Evolutionary conservation across 2,888 invertebrate species (phyloP), one percentile per base, ranked within the genome.

Genomic region (Bruchidius siliquastri): DNA sequence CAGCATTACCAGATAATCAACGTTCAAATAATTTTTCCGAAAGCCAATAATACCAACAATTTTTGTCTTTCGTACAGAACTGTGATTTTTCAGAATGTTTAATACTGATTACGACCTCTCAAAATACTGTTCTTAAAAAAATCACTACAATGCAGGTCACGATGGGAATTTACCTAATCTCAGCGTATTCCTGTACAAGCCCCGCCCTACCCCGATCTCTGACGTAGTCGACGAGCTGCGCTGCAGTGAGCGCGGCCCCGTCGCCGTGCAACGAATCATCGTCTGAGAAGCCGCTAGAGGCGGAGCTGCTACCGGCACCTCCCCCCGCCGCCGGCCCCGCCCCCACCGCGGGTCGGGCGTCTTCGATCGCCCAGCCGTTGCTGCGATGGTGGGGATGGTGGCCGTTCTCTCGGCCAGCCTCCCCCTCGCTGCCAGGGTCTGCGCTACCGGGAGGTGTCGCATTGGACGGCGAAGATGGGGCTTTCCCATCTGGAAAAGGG

Each of bases 241-340:
- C 90, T 81, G 96, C 88, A 21, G 90, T 88, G 86, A 93, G 89
- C 22, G 92, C 90, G 81, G 90, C 92, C 20, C 86, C 86, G 76
- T 92, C 91, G 80, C 91, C 92, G 86, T 92, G 90, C 82, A 94
- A 90, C 86, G 94, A 94, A 88, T 96, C 96, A 88, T 96, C 96
- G 89, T 96, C 96, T 83, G 95, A 95, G 88, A 95, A 94, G 71
- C 95, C 95, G 76, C 95, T 95, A 76, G 92, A 92, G 78, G 92
- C 93, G 79, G 92, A 93, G 84, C 91, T 92, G 13, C 49, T 49
- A 13, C 49, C 49, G 49, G 49, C 49, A 13, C 49, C 49, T 3
- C 49, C 49, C 49, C 49, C 49, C 13, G 18, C 49, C 8, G 13
- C 49, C 13, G 6, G 49, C 1, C 49, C 49, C 8, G 49, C 49